Base-by-base conservation (phyloP, 2,888 invertebrate species). In the Chymomyza caudatula region DNA sequence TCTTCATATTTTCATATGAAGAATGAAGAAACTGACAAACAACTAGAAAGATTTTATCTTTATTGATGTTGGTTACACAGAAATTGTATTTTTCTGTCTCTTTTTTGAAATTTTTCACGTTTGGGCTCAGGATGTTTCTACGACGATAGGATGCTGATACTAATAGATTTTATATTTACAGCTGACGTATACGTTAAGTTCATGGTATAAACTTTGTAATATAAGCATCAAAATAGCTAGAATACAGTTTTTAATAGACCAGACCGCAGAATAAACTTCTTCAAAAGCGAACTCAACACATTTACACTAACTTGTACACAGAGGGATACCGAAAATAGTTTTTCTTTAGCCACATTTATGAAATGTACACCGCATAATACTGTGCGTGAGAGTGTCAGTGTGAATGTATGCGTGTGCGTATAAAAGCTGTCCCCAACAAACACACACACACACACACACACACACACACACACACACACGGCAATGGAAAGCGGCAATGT, bases 301-400 rank as follows among this genome's bases (percentile, higher is more conserved):
- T 66, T 71, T 79, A n/a, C 5, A 62, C 19, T 53, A 17, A 54
- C 54, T 25, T 11, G 17, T 44, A 0, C 54, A 54, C 15, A 52
- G 11, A 54, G 23, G 11, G 17, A 58, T 59, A 61, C 63, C 52
- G 62, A 52, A 70, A 70, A 67, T 73, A 73, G 71, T 72, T 71
- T 71, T 73, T 58, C 71, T 64, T 67, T 66, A 65, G 57, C 78
- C 71, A 71, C 84, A 86, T 81, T 81, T 84, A 81, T 86, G 80
- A 86, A 81, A 84, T 81, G 73, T 81, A 82, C 76, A 80, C 86
- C 76, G 65, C 60, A 53, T 63, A 5, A 17, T 17, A 11, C 3
- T 3, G 29, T 29, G 29, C 8, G 5, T 29, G 8, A 8, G 8
- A 8, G 29, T 8, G 8, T 29, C 8, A 8, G 42, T 22, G 56